phyloP scores from a whole-genome alignment of 2,888 invertebrate genomes.

The Drosophila formosana region DNA sequence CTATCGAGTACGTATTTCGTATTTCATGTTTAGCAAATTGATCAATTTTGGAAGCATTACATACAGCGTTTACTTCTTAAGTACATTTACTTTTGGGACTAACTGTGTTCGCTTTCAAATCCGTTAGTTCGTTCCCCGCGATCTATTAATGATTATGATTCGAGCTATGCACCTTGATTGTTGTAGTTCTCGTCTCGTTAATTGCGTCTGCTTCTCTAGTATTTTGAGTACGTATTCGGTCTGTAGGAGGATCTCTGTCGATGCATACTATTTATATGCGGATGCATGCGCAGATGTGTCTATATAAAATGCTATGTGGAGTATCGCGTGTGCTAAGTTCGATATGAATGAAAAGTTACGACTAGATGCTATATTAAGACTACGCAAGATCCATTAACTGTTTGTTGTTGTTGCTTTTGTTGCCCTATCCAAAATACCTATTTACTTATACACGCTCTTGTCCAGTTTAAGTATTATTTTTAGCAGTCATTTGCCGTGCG shows the following conservation, averaged over 20 bases:
- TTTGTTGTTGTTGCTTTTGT: neutral
- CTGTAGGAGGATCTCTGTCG: slow-evolving; percentile 24
- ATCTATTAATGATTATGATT: slow-evolving; percentile 28
- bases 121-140: slow-evolving; percentile 31
- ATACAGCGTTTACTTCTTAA: slow-evolving; percentile 65
- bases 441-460: slow-evolving; percentile 3
- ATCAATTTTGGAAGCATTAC: slow-evolving; percentile 48
- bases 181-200: slow-evolving; percentile 19
- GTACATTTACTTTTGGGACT: slow-evolving; percentile 48
- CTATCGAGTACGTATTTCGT: slow-evolving; percentile 68
- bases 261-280: neutral
- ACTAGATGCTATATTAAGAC: slow-evolving; percentile 74
- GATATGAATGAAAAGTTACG: slow-evolving; percentile 77
- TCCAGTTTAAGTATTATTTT: slow-evolving; percentile 70
- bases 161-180: slow-evolving; percentile 60
- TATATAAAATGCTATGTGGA: slow-evolving; percentile 42
- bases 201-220: slow-evolving; percentile 10
- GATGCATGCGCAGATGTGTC: neutral
- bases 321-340: slow-evolving; percentile 60
- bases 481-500: slow-evolving; percentile 62
- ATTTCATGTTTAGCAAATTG: slow-evolving; percentile 23
- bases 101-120: slow-evolving; percentile 37
- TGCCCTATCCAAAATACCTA: slow-evolving; percentile 1
- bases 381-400: slow-evolving; percentile 41
- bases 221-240: slow-evolving; percentile 54